Conservation (phyloP, 1,140 invertebrate species). For the Zaprionus ghesquierei region DNA sequence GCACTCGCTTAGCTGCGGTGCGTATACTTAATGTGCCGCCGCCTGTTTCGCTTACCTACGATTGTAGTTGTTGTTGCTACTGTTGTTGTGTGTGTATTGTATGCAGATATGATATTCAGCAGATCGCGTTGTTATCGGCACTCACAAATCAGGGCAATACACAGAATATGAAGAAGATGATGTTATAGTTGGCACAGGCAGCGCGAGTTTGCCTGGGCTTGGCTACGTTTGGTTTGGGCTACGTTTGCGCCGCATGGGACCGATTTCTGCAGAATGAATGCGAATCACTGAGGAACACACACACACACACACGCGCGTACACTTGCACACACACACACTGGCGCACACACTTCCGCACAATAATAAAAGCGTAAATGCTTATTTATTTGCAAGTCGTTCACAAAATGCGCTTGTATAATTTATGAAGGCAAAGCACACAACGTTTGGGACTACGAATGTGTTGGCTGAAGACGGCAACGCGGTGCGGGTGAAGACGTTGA, state of each 20-base stretch:
- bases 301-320: constrained; percentile 17
- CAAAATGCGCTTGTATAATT: constrained; percentile 76
- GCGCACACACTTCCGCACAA: constrained; percentile 52
- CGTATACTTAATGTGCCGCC: not conserved
- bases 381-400: constrained; percentile 79
- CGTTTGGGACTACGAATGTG: not conserved
- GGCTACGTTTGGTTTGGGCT: constrained; percentile 48
- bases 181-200: constrained; percentile 37
- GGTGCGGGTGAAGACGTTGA: not conserved
- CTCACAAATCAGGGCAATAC: constrained; percentile 60
- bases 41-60: constrained; percentile 3
- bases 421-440: constrained; percentile 75
- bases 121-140: constrained; percentile 46
- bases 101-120: constrained; percentile 27
- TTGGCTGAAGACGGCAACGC: no score
- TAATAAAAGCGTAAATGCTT: constrained; percentile 80
- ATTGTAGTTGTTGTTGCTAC: not conserved
- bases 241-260: constrained; percentile 72
- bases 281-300: constrained; percentile 20
- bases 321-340: constrained; percentile 10
- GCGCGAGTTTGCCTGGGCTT: constrained; percentile 7
- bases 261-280: constrained; percentile 60
- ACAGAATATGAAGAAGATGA: constrained; percentile 52
- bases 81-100: constrained; percentile 3
- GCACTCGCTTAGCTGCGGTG: not conserved